Evolutionary conservation across 1,140 invertebrate genomes (phyloP).

Genomic region (Ceratina australensis): DNA sequence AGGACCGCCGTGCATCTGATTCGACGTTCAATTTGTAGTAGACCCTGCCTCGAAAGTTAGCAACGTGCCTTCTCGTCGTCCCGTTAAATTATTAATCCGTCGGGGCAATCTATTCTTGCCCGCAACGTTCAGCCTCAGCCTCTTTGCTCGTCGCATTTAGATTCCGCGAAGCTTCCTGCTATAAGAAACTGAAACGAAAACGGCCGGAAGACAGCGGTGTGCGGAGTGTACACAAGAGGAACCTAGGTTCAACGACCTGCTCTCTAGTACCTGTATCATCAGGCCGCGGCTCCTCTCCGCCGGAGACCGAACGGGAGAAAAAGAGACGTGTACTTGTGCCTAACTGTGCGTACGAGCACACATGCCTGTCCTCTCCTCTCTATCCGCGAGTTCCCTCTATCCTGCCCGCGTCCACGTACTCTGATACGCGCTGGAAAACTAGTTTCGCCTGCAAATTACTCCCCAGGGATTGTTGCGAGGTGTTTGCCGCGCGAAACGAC

Average conservation of each 20-base stretch:
- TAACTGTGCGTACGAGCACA: slow-evolving; percentile 51
- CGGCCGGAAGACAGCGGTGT: slow-evolving; percentile 51
- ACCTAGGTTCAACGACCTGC: slow-evolving; percentile 56
- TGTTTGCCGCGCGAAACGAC: slow-evolving; percentile 27
- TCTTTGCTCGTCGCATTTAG: slow-evolving; percentile 23
- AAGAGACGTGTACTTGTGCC: slow-evolving; percentile 27
- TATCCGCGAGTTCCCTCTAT: background rate
- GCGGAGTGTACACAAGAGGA: slow-evolving; percentile 50
- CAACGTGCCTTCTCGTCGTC: background rate
- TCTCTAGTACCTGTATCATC: slow-evolving; percentile 65
- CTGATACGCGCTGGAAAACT: slow-evolving; percentile 46
- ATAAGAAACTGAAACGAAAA: slow-evolving; percentile 60
- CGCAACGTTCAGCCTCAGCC: background rate
- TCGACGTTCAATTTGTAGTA: background rate
- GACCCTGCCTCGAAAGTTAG: background rate
- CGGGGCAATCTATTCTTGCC: slow-evolving; percentile 7
- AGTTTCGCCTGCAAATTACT: slow-evolving; percentile 60
- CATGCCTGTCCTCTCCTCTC: slow-evolving; percentile 9
- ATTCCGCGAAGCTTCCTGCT: slow-evolving; percentile 31
- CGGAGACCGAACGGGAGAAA: slow-evolving; percentile 19
- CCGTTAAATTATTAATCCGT: slow-evolving; percentile 8
- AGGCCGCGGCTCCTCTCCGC: slow-evolving; percentile 39
- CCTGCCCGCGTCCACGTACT: background rate
- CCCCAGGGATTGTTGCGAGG: slow-evolving; percentile 41
- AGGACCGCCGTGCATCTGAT: too few species aligned